phyloP scores from a whole-genome alignment of 2,113 vertebrate species.

The Fregata magnificens region DNA sequence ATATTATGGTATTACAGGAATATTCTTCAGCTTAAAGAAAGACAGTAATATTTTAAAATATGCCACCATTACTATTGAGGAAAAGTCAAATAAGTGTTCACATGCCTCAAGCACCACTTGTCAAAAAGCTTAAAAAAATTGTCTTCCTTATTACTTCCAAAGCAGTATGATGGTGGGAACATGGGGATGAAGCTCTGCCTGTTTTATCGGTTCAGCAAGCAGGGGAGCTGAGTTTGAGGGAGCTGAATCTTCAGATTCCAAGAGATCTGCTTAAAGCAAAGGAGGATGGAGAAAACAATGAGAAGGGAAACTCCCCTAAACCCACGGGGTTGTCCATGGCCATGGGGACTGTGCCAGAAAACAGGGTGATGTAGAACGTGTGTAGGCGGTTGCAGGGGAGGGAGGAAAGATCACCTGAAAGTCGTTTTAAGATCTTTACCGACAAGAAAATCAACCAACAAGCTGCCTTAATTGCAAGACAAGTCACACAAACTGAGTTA shows the following conservation, averaged over 20 bases:
- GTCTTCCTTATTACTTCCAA: background rate
- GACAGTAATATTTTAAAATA: background rate
- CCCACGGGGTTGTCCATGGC: background rate
- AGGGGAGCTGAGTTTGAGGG: background rate
- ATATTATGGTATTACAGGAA: background rate
- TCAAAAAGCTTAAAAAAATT: background rate
- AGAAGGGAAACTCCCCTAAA: background rate
- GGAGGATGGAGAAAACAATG: background rate
- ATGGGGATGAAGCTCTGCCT: background rate
- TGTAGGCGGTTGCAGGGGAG: background rate
- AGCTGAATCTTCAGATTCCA: background rate
- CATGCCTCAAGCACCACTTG: background rate
- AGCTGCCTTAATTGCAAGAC: background rate
- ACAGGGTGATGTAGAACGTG: background rate
- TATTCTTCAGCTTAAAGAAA: background rate
- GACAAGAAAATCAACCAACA: background rate
- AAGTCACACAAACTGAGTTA: background rate
- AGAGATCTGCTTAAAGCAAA: background rate
- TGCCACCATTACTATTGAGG: background rate
- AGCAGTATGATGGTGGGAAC: background rate
- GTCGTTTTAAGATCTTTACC: background rate
- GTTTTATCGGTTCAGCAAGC: background rate
- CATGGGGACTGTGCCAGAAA: background rate
- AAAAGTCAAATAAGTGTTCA: background rate
- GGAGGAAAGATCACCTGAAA: background rate